A percentile compares a stretch with the other conserved stretches of the same genome.
Evolutionary conservation across 2,888 invertebrate genomes (phyloP).

Genomic region (Caenorhabditis panamensis): DNA sequence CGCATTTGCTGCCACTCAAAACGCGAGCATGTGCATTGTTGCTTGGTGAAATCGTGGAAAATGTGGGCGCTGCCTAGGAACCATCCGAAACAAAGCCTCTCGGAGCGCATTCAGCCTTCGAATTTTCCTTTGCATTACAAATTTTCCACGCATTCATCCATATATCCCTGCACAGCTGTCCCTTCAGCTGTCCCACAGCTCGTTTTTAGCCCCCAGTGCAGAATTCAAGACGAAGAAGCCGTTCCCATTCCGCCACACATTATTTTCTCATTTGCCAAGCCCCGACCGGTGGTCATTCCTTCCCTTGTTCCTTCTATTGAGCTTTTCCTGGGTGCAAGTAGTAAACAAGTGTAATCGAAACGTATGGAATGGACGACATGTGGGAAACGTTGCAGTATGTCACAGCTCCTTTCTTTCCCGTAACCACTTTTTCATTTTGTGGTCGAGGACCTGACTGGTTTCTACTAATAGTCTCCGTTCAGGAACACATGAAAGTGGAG

Average conservation of each 20-base stretch:
- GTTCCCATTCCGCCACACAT: conserved; percentile 9
- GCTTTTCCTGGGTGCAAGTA: conserved; percentile 8
- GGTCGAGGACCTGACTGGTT: background rate
- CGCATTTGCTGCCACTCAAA: background rate
- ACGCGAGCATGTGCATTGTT: conserved; percentile 6
- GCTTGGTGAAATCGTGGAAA: conserved; percentile 11
- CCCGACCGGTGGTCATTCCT: background rate
- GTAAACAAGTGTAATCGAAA: conserved; percentile 50
- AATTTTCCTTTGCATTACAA: conserved; percentile 47
- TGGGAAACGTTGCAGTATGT: conserved; percentile 16
- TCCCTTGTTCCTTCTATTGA: background rate
- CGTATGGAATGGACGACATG: conserved; percentile 35
- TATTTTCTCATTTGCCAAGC: conserved; percentile 33
- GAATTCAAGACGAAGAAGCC: background rate
- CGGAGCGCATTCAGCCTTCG: background rate
- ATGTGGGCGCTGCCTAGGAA: conserved; percentile 32
- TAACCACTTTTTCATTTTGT: conserved; percentile 5
- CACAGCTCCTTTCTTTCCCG: background rate
- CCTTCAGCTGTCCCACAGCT: background rate
- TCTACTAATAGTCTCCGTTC: background rate
- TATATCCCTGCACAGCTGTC: background rate
- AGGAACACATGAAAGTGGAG: background rate
- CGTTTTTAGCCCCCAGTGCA: background rate
- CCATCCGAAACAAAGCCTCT: conserved; percentile 18
- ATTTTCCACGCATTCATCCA: conserved; percentile 25